Evolutionary conservation across 2,888 invertebrate genomes (phyloP).

Genomic region (Mimachlamys varia): DNA sequence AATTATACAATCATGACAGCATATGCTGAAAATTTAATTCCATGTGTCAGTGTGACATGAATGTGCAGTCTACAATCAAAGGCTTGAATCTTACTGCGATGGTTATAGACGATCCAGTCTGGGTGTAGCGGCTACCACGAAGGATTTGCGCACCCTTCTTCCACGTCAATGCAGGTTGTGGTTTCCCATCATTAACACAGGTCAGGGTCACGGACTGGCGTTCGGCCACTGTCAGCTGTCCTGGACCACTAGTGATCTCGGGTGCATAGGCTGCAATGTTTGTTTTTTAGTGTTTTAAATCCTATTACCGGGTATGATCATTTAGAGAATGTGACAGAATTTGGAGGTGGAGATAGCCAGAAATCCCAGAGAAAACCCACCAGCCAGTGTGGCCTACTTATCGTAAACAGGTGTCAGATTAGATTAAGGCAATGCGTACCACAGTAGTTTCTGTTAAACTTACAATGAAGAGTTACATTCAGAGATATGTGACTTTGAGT

Average conservation of each 20-base stretch:
- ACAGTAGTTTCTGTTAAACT: no score
- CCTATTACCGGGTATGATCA: no score
- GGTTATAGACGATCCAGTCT: constrained; percentile 90
- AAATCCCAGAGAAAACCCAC: no score
- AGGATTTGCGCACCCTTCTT: constrained; percentile 81
- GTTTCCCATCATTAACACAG: constrained; percentile 97
- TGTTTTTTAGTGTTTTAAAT: no score
- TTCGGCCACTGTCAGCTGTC: constrained; percentile 74
- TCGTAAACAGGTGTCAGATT: no score
- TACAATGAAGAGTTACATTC: not conserved
- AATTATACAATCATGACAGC: not conserved
- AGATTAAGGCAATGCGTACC: no score
- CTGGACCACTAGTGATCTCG: constrained; percentile 89
- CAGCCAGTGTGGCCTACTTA: no score
- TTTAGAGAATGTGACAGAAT: no score
- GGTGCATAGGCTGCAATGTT: constrained; percentile 88
- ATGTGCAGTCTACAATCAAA: not conserved
- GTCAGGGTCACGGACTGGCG: constrained; percentile 71
- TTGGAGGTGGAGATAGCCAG: no score
- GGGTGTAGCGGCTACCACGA: constrained; percentile 93
- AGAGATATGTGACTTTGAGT: no score
- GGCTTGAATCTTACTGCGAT: constrained; percentile 83
- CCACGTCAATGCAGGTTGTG: constrained; percentile 96
- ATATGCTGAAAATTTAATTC: not conserved
- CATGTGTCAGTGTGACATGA: no score